phyloP scores from a whole-genome alignment of 2,113 vertebrate species.

The Callopanchax toddi region DNA sequence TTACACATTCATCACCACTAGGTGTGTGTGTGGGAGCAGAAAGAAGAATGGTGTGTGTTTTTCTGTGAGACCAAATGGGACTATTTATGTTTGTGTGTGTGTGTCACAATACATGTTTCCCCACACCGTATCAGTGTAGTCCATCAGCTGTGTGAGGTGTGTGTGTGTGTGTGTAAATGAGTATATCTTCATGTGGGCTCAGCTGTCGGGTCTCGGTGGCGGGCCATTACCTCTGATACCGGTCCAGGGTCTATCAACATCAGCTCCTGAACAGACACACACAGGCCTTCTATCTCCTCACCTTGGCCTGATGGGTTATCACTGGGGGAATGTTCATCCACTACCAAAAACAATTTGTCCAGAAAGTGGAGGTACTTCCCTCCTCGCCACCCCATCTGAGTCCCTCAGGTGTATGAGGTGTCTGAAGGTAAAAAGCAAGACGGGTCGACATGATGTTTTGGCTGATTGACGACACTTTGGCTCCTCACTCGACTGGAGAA shows the following conservation, averaged over 20 bases:
- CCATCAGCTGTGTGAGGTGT: constrained; percentile 18
- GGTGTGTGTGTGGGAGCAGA: constrained; percentile 2
- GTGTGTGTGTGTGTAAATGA: not conserved
- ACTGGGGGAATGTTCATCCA: constrained; percentile 49
- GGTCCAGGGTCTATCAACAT: constrained; percentile 54
- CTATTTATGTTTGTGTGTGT: constrained; percentile 5
- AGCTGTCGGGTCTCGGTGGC: constrained; percentile 60
- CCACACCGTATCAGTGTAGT: constrained; percentile 5
- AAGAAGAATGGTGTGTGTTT: too few relatives aligned
- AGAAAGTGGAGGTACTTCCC: constrained; percentile 23
- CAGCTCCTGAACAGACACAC: constrained; percentile 33
- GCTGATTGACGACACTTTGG: constrained; percentile 46
- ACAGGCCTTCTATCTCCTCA: constrained; percentile 18
- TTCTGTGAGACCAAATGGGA: too few relatives aligned
- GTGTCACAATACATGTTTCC: constrained; percentile 16
- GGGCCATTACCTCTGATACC: constrained; percentile 64
- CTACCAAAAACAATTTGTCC: constrained; percentile 60
- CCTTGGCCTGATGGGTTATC: constrained; percentile 59
- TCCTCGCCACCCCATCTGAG: constrained; percentile 15
- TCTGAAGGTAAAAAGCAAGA: constrained; percentile 40
- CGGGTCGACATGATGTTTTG: constrained; percentile 38
- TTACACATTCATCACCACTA: constrained; percentile 15
- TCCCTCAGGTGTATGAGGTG: constrained; percentile 38
- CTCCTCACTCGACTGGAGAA: constrained; percentile 17
- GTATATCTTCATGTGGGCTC: constrained; percentile 32